Conservation (phyloP, 2,888 invertebrate species). For the Congeria kusceri region DNA sequence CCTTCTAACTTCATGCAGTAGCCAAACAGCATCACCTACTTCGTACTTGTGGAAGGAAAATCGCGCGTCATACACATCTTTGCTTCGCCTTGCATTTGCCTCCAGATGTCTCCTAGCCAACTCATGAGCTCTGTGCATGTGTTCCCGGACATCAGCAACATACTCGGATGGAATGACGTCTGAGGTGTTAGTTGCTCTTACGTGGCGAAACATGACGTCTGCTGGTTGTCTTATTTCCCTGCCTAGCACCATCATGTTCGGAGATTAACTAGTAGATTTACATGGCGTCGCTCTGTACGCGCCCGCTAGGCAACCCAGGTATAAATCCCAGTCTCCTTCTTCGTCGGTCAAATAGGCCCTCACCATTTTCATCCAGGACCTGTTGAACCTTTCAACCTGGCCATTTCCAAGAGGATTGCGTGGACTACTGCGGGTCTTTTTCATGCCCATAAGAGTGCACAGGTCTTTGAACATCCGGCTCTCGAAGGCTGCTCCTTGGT, state of each 20-base stretch:
- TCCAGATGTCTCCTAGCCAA: not conserved
- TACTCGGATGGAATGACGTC: not conserved
- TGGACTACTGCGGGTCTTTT: constrained; percentile 32
- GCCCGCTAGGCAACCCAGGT: constrained; percentile 38
- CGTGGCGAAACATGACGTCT: constrained; percentile 26
- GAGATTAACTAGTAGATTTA: constrained; percentile 54
- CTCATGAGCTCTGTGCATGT: not conserved
- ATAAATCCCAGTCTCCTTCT: constrained; percentile 57
- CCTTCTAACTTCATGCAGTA: not conserved
- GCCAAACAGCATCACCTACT: not conserved
- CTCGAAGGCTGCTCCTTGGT: constrained; percentile 57
- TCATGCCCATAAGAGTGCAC: constrained; percentile 21
- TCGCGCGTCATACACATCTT: not conserved
- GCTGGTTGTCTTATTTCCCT: constrained; percentile 35
- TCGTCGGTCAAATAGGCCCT: constrained; percentile 44
- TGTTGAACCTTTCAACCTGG: constrained; percentile 50
- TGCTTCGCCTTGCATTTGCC: not conserved
- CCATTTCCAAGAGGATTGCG: constrained; percentile 42
- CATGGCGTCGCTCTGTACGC: constrained; percentile 47
- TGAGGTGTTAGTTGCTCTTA: not conserved
- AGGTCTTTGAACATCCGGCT: constrained; percentile 42
- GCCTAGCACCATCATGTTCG: constrained; percentile 38
- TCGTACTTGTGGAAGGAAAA: not conserved
- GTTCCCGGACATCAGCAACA: not conserved
- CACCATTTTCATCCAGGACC: constrained; percentile 51